Evolutionary conservation across 2,888 invertebrate species (phyloP), one percentile per base, ranked within the genome.

Genomic region (Hemicrepidius hirtus): DNA sequence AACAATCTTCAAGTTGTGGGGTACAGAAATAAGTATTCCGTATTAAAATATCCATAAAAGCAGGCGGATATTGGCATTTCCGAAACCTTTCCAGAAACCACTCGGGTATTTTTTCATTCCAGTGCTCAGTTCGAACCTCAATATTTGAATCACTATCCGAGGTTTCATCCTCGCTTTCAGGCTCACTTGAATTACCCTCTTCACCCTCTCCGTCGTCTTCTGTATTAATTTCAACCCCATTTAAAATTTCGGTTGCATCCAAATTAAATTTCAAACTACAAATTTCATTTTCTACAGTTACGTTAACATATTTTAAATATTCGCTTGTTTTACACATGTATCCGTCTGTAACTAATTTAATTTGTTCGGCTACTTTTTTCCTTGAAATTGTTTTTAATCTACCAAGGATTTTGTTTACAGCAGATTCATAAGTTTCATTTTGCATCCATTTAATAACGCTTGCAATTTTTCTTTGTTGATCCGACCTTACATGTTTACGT

Each of bases 391-490:
- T 89, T 78, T 90, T 91, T 57, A 94, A 83, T 75, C 91, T 87
- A 0, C 90, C 88, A 32, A 95, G 81, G 76, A 95, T 90, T 84
- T 92, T 92, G 7, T 87, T 83, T 12, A 95, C 86, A 0, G 95
- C 95, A 1, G 91, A 88, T 12, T 94, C 91, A 20, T 92, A 87
- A 0, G 90, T 91, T 83, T 94, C 92, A 80, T 91, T 89, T 78
- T 91, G 90, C 1, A 97, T 82, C 96, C 97, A 97, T 68, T 90
- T 88, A 3, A 97, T 88, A 5, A 95, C 87, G 2, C 91, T 90
- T 75, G 91, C 89, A 76, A 97, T 94, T 74, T 91, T 89, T 74
- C 91, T 88, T 80, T 95, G 93, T 72, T 92, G 91, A 1, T 90
- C 88, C 80, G 90, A 91, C 50, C 88, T 88, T 37, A 73, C 79